These are phyloP conservation scores for Lordiphosa mommai DNA, from an alignment of 1,140 invertebrate species.

Conservation along the genomic window DNA sequence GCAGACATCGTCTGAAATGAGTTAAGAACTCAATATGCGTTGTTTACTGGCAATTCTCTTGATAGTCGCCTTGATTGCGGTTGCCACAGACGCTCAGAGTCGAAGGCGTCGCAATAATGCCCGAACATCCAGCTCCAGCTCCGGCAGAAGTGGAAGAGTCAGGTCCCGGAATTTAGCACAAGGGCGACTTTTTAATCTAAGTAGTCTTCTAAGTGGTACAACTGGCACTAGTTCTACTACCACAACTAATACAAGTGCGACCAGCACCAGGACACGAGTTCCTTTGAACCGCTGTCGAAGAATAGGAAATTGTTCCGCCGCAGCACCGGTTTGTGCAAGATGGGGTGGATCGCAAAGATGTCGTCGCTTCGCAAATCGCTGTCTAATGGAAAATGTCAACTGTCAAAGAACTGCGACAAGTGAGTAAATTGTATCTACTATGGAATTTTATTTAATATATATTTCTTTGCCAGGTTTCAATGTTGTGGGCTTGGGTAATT, in stretches of 20 bases:
- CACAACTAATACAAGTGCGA: neutral
- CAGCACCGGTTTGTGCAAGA: constrained; percentile 24
- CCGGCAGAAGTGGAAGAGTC: neutral
- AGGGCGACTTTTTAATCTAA: too few species aligned
- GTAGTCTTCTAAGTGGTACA: too few species aligned
- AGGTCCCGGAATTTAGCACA: neutral
- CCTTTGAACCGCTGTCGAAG: too few species aligned
- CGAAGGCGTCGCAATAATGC: neutral
- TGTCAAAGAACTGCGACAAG: constrained; percentile 20
- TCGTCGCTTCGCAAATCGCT: constrained; percentile 20
- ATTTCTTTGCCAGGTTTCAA: constrained; percentile 21
- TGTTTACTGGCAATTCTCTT: constrained; percentile 14
- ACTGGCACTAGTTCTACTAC: neutral
- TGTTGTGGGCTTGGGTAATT: constrained; percentile 14
- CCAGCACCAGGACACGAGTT: too few species aligned
- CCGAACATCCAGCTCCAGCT: neutral
- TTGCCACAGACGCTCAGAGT: constrained; percentile 26
- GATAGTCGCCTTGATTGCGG: constrained; percentile 19
- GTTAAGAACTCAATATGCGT: constrained; percentile 22
- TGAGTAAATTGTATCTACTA: too few species aligned
- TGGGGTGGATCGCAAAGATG: constrained; percentile 19
- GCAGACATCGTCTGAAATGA: neutral
- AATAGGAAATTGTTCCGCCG: constrained; percentile 10
- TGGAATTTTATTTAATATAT: too few species aligned
- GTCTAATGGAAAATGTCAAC: constrained; percentile 23